Percentiles rank a stretch among this genome's conserved stretches.
phyloP scores from a whole-genome alignment of 2,113 vertebrate genomes.

The Cervus canadensis region DNA sequence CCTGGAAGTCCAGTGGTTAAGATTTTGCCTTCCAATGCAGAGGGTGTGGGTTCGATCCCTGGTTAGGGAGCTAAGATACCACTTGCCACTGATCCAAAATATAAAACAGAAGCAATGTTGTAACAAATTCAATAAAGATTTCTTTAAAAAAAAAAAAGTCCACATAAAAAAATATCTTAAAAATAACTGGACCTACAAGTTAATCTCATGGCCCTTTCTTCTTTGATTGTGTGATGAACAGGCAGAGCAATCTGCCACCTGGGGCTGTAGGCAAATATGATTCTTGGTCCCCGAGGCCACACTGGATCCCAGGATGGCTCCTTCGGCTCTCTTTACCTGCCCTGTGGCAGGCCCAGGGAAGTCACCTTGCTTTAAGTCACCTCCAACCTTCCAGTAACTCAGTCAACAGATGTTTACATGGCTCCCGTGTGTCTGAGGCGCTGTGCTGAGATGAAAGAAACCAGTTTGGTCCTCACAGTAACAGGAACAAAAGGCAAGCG shows the following conservation, averaged over 20 bases:
- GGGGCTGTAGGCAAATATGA: fast-evolving
- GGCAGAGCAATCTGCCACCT: not conserved
- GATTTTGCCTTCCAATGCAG: not conserved
- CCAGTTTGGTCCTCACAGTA: not conserved
- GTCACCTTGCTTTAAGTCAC: not conserved
- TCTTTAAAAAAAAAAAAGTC: not conserved
- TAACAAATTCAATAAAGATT: not conserved
- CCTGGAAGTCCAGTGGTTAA: not conserved
- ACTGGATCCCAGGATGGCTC: not conserved
- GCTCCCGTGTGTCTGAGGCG: not conserved
- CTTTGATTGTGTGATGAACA: not conserved
- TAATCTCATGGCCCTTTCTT: not conserved
- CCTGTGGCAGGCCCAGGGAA: not conserved
- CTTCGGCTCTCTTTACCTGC: not conserved
- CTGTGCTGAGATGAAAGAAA: not conserved
- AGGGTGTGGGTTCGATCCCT: not conserved
- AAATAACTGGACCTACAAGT: not conserved
- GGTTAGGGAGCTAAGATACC: not conserved
- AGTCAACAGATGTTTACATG: not conserved
- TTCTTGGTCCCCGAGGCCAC: fast-evolving
- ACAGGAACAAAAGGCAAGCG: not conserved
- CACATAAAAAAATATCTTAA: not conserved
- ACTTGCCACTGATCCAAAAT: not conserved
- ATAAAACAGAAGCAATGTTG: not conserved
- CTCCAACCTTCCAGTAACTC: not conserved